Evolutionary conservation across 2,113 vertebrate genomes (phyloP).

Genomic region (Melospiza georgiana): DNA sequence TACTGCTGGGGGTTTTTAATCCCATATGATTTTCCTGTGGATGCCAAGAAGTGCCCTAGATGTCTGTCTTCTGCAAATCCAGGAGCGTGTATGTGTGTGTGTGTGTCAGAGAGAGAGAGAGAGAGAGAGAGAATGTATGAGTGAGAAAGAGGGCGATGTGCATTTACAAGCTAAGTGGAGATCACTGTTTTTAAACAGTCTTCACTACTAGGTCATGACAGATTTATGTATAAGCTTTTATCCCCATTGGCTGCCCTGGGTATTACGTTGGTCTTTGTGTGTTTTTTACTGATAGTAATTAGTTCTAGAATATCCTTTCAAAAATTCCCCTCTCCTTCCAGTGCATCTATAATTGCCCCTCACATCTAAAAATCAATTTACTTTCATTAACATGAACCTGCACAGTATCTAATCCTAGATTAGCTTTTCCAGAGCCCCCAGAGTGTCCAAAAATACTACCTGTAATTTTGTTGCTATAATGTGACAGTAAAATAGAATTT

Average conservation of each 20-base stretch:
- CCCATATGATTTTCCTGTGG: conserved; percentile 23
- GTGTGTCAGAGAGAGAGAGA: neutral
- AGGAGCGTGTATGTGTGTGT: neutral
- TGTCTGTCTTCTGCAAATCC: conserved; percentile 52
- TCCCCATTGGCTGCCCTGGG: conserved; percentile 44
- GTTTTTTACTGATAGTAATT: conserved; percentile 34
- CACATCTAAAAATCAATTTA: conserved; percentile 33
- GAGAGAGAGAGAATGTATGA: neutral
- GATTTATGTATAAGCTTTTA: conserved; percentile 11
- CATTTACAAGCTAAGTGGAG: conserved; percentile 53
- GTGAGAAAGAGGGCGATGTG: conserved; percentile 35
- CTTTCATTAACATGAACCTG: neutral
- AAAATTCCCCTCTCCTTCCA: conserved; percentile 10
- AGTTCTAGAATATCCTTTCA: conserved; percentile 38
- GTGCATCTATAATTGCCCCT: neutral
- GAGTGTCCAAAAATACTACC: neutral
- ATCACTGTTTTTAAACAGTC: conserved; percentile 61
- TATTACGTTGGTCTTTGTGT: conserved; percentile 54
- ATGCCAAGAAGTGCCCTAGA: conserved; percentile 39
- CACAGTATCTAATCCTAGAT: neutral
- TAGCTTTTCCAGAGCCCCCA: neutral
- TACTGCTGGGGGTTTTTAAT: conserved; percentile 52
- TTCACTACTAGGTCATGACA: conserved; percentile 30
- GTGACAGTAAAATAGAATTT: neutral
- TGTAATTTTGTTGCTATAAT: neutral